phyloP scores from a whole-genome alignment of 2,888 invertebrate genomes.

The Ennomos fuscantarius region DNA sequence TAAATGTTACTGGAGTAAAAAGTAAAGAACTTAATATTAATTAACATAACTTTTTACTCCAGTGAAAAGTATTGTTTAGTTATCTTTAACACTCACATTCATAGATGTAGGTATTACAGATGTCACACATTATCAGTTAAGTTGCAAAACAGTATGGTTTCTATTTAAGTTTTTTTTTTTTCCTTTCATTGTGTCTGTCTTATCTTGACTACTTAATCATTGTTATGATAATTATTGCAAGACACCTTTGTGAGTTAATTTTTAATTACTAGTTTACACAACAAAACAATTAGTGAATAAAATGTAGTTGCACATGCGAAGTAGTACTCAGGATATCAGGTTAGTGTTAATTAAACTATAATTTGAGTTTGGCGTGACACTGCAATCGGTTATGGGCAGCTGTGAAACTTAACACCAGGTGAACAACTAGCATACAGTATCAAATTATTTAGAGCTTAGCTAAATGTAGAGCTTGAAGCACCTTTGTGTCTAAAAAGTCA shows the following conservation, averaged over 20 bases:
- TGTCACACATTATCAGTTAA: neutral
- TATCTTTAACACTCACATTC: no score
- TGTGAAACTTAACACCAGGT: no score
- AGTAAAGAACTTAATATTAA: no score
- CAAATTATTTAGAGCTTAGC: no score
- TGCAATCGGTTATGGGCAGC: no score
- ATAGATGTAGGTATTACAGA: no score
- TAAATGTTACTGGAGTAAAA: no score
- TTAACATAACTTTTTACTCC: no score
- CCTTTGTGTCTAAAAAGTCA: conserved; percentile 15
- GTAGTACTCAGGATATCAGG: neutral
- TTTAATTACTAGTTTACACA: conserved; percentile 24
- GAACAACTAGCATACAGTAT: no score
- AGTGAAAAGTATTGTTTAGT: no score
- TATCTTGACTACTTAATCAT: conserved; percentile 45
- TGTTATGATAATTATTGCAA: conserved; percentile 42
- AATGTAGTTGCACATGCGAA: neutral
- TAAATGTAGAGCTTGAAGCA: neutral
- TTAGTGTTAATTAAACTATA: no score
- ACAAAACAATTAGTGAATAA: conserved; percentile 7
- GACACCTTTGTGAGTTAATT: conserved; percentile 26
- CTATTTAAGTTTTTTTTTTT: conserved; percentile 35
- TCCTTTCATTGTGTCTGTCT: conserved; percentile 40
- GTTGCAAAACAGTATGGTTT: conserved; percentile 31
- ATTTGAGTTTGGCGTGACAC: no score